Evolutionary conservation across 2,888 invertebrate species (phyloP).

Genomic region (Andrena trimmerana): DNA sequence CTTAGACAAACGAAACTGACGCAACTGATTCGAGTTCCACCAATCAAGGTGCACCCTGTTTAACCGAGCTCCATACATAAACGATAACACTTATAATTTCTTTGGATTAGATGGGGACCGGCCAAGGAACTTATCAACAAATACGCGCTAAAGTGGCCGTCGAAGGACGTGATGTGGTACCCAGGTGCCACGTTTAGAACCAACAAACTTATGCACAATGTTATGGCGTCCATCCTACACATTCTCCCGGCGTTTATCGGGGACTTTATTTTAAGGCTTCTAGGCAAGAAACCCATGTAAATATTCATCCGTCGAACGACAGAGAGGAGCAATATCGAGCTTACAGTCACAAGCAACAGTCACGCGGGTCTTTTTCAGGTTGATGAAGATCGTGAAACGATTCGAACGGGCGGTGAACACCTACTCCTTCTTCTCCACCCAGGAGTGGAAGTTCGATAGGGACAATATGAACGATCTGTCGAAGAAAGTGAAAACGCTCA

Average conservation of each 20-base stretch:
- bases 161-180: conserved; percentile 95
- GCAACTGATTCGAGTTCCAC: too few species aligned
- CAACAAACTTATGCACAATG: conserved; percentile 90
- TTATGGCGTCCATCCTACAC: conserved; percentile 92
- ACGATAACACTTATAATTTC: background rate
- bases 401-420: conserved; percentile 92
- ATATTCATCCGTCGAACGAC: conserved; percentile 72
- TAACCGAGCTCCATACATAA: background rate
- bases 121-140: conserved; percentile 91
- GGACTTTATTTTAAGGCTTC: conserved; percentile 90
- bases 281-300: conserved; percentile 94
- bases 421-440: conserved; percentile 93
- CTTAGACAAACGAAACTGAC: too few species aligned
- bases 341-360: background rate
- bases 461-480: conserved; percentile 88
- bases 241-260: conserved; percentile 93
- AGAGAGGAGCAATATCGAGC: background rate
- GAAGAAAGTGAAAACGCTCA: conserved; percentile 85
- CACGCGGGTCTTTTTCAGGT: conserved; percentile 86
- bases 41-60: too few species aligned
- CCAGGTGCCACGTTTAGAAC: conserved; percentile 92
- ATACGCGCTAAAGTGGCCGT: conserved; percentile 92
- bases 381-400: conserved; percentile 93
- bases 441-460: conserved; percentile 93
- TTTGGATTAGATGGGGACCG: conserved; percentile 89